Evolutionary conservation across 2,888 invertebrate species (phyloP), one percentile per base, ranked within the genome.

Genomic region (Odontocolon sp.): DNA sequence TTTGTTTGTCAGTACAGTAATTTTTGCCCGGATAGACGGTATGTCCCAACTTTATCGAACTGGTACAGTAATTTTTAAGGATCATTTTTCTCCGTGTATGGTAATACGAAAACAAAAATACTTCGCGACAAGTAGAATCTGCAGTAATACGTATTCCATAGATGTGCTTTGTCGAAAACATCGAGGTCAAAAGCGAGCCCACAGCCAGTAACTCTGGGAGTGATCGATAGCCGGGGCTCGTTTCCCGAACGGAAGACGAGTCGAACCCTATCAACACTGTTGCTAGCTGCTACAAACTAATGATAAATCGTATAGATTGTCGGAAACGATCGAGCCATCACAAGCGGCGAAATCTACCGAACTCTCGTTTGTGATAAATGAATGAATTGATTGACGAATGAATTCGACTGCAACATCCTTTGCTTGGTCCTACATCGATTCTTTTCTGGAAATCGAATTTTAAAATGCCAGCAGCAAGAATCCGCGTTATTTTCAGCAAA

Each of bases 161-260:
- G 59, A 16, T 40, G 38, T 47, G 57, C 54, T 36, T 54, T 45
- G 50, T 54, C 54, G 45, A 68, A 68, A 74, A 68, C 63, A 74
- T 68, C 45, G 73, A 63, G 73, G 73, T 74, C 73, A 68, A 74
- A 74, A 47, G 61, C 38, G 50, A 68, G 56, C 73, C 28, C 73
- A 42, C 45, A 47, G 45, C 23, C 47, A 47, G 26, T 63, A 54
- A 66, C 47, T 74, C 61, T 9, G 28, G 38, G 57, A 42, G 68
- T 74, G 61, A 74, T 74, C 73, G 73, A 74, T 74, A 68, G 73
- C 54, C 61, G 68, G 61, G 45, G 61, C 61, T 63, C 68, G 68
- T 68, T 63, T 70, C 66, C 68, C 66, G 61, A 67, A 63, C 28
- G 64, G 18, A 61, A 80, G 70, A 78, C 75, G 61, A 73, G 56